Percentiles rank a stretch among this genome's conserved stretches.
These are phyloP conservation scores for Pleuronectes platessa DNA, from an alignment of 2,113 vertebrate genomes.

Conservation along the genomic window DNA sequence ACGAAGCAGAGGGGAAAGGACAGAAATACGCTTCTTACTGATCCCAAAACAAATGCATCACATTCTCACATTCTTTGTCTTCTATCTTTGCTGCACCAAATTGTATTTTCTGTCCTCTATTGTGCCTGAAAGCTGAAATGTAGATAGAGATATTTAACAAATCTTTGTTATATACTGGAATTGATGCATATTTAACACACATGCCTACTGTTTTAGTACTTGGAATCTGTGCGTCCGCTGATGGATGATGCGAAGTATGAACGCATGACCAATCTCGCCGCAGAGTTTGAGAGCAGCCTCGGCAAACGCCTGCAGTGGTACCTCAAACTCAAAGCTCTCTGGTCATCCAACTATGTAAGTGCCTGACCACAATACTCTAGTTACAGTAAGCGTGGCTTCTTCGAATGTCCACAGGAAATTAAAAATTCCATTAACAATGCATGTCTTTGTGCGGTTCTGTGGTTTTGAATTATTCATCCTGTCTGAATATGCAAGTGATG, in stretches of 20 bases:
- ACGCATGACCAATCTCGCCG: constrained; percentile 77
- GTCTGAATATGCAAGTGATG: constrained; percentile 28
- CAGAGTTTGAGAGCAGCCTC: constrained; percentile 85
- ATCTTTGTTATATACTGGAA: not conserved
- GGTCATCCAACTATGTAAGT: constrained; percentile 92
- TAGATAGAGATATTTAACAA: not conserved
- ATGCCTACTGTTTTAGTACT: constrained; percentile 75
- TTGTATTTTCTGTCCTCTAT: not conserved
- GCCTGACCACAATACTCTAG: not conserved
- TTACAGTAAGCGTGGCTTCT: not conserved
- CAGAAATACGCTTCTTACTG: not conserved
- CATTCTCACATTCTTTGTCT: constrained; percentile 8
- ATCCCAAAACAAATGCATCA: constrained; percentile 33
- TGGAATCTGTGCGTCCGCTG: constrained; percentile 88
- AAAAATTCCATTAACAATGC: constrained; percentile 61
- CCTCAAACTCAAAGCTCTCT: constrained; percentile 90
- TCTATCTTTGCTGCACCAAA: not conserved
- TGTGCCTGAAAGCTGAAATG: not conserved
- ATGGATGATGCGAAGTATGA: constrained; percentile 81
- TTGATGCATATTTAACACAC: not conserved
- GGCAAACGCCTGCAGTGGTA: constrained; percentile 89
- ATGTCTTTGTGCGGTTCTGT: constrained; percentile 26
- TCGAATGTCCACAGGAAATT: constrained; percentile 2
- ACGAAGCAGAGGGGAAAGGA: too few species aligned
- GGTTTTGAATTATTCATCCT: constrained; percentile 62